phyloP scores from a whole-genome alignment of 2,888 invertebrate genomes.

The Celastrina argiolus region DNA sequence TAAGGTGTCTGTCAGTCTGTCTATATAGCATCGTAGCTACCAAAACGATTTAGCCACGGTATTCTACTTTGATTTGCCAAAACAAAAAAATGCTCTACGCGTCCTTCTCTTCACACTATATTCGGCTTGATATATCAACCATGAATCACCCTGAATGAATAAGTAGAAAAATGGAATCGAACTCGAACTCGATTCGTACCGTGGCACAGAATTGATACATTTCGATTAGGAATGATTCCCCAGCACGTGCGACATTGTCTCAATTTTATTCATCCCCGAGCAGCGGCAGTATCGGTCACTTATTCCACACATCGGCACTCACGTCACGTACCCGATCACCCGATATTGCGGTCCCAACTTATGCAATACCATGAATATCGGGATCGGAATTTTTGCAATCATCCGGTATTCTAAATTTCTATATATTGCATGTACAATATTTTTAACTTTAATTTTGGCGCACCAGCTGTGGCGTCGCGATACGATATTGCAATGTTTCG shows the following conservation, averaged over 20 bases:
- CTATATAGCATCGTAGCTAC: too few relatives aligned
- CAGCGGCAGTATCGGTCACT: neutral
- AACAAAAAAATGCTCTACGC: too few relatives aligned
- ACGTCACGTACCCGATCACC: conserved; percentile 38
- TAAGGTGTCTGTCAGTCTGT: too few relatives aligned
- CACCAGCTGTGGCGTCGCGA: neutral
- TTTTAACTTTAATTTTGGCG: neutral
- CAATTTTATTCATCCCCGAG: neutral
- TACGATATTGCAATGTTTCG: neutral
- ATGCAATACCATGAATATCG: conserved; percentile 24
- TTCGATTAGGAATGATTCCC: too few relatives aligned
- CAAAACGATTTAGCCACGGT: too few relatives aligned
- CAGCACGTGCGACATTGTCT: neutral
- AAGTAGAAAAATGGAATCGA: too few relatives aligned
- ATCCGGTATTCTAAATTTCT: conserved; percentile 17
- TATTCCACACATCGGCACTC: conserved; percentile 29
- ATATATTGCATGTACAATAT: neutral
- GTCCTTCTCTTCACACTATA: too few relatives aligned
- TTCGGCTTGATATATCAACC: too few relatives aligned
- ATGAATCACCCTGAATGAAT: too few relatives aligned
- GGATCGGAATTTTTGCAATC: neutral
- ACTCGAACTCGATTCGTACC: too few relatives aligned
- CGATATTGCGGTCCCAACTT: conserved; percentile 34
- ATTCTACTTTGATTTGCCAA: too few relatives aligned
- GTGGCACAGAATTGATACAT: too few relatives aligned